Evolutionary conservation across 2,888 invertebrate genomes (phyloP).

Genomic region (Syritta pipiens): DNA sequence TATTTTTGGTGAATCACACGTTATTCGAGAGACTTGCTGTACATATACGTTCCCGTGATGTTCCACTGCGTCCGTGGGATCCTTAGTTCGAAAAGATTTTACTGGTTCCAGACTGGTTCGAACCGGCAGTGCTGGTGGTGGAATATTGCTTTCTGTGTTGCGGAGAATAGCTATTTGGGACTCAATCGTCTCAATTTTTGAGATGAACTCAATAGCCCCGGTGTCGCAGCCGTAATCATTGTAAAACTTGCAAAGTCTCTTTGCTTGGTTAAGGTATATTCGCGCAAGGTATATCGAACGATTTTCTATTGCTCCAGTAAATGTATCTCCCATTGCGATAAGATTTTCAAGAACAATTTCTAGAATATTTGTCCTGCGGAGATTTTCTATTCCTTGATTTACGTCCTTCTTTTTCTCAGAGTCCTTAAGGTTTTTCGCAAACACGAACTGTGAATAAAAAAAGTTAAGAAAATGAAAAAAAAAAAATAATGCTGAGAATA

Average conservation of each 20-base stretch:
- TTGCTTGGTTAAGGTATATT: slow-evolving; percentile 86
- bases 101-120: slow-evolving; percentile 72
- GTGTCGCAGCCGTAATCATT: slow-evolving; percentile 82
- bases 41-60: slow-evolving; percentile 29
- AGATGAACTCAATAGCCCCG: slow-evolving; percentile 81
- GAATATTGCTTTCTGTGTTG: slow-evolving; percentile 64
- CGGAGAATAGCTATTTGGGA: slow-evolving; percentile 78
- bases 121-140: slow-evolving; percentile 72
- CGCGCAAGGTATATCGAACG: slow-evolving; percentile 83
- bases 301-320: slow-evolving; percentile 81
- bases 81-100: slow-evolving; percentile 48
- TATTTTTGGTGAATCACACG: slow-evolving; percentile 19
- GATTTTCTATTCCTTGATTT: slow-evolving; percentile 80
- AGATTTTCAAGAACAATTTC: slow-evolving; percentile 87
- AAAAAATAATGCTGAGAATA: not conserved
- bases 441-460: slow-evolving; percentile 71
- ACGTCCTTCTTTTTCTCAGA: slow-evolving; percentile 68
- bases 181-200: slow-evolving; percentile 81
- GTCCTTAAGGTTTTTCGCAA: slow-evolving; percentile 69
- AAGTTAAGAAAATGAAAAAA: not conserved
- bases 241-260: slow-evolving; percentile 83
- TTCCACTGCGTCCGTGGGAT: slow-evolving; percentile 22
- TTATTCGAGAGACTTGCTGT: slow-evolving; percentile 26
- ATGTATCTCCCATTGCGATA: slow-evolving; percentile 84
- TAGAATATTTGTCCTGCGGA: slow-evolving; percentile 83